Evolutionary conservation across 2,888 invertebrate species (phyloP).

Genomic region (Rugalucina vietnamica): DNA sequence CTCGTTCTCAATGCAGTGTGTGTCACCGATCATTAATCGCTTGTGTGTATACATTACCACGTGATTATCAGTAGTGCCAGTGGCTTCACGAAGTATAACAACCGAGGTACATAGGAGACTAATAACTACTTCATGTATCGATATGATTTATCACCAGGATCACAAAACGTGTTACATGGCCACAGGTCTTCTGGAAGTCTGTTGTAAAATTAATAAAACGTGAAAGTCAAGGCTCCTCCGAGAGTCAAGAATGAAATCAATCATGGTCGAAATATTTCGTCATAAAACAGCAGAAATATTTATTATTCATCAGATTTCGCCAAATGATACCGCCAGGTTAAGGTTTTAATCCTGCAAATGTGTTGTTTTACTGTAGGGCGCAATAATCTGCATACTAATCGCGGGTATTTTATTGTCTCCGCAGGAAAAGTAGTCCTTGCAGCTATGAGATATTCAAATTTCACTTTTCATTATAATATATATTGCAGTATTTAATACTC

Average conservation of each 20-base stretch:
- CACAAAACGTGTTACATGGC: background rate
- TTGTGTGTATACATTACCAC: no score
- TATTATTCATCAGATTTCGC: background rate
- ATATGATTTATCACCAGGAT: no score
- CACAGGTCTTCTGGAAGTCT: background rate
- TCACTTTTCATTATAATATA: no score
- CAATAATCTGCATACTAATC: constrained; percentile 10
- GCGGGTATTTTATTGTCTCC: background rate
- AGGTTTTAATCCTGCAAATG: background rate
- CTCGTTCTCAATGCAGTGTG: no score
- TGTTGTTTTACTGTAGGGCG: background rate
- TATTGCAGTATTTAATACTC: no score
- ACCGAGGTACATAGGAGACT: no score
- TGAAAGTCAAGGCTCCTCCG: background rate
- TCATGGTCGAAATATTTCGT: background rate
- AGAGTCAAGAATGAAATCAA: background rate
- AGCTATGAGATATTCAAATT: constrained; percentile 8
- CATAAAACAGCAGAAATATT: background rate
- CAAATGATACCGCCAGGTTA: background rate
- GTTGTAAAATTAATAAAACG: background rate
- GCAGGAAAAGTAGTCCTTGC: background rate
- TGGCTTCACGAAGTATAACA: no score
- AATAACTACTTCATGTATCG: no score
- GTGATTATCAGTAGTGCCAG: no score
- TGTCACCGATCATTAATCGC: no score